Evolutionary conservation across 1,140 invertebrate genomes (phyloP).

Genomic region (Homalodisca vitripennis): DNA sequence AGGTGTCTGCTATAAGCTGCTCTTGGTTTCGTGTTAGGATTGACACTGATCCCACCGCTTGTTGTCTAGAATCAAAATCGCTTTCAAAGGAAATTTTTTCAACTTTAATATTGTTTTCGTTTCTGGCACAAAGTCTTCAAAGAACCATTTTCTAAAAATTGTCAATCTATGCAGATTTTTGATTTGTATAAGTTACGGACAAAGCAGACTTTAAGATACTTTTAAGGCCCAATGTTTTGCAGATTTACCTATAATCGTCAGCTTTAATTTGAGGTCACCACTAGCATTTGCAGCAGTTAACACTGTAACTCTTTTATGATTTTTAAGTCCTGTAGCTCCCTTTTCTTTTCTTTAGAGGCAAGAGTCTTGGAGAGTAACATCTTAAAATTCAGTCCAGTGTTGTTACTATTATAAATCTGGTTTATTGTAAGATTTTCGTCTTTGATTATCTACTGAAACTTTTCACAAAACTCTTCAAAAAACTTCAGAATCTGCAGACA

Average conservation of each 20-base stretch:
- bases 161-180: constrained; percentile 47
- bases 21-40: no score
- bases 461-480: neutral
- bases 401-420: constrained; percentile 45
- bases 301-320: neutral
- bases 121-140: neutral
- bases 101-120: neutral
- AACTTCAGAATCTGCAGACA: constrained; percentile 6
- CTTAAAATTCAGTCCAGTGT: constrained; percentile 43
- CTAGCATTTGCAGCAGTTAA: constrained; percentile 39
- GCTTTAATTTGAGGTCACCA: constrained; percentile 42
- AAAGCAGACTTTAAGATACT: constrained; percentile 38
- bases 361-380: constrained; percentile 40
- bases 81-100: neutral
- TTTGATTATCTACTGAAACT: neutral
- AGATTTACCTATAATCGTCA: constrained; percentile 43
- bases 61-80: neutral
- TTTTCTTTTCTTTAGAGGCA: constrained; percentile 32
- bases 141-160: constrained; percentile 47
- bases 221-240: constrained; percentile 43
- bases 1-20: no score
- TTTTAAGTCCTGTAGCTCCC: neutral
- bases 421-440: no score
- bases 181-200: constrained; percentile 42
- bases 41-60: no score